Conservation (phyloP, 2,113 vertebrate species). For the Bufo gargarizans region DNA sequence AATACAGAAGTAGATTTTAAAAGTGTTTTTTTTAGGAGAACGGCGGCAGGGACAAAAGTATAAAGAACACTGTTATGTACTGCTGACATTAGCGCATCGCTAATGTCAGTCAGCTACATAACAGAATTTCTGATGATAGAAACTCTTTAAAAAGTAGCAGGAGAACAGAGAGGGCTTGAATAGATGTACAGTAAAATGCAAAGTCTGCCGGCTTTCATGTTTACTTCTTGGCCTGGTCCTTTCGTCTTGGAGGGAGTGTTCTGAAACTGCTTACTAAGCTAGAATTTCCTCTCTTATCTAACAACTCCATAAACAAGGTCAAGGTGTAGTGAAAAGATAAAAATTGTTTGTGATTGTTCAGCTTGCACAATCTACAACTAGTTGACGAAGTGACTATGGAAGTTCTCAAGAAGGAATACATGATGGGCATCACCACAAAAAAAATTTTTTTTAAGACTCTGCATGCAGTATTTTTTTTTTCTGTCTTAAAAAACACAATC, state of each 20-base stretch:
- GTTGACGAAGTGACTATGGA: neutral
- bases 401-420: neutral
- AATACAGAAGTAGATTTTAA: too few relatives aligned
- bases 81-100: too few relatives aligned
- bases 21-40: too few relatives aligned
- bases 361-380: neutral
- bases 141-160: neutral
- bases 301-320: neutral
- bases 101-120: too few relatives aligned
- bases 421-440: too few relatives aligned
- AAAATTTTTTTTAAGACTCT: too few relatives aligned
- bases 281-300: constrained; percentile 4
- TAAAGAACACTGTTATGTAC: too few relatives aligned
- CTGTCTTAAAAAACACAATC: too few relatives aligned
- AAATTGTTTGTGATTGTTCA: neutral
- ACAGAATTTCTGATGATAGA: too few relatives aligned
- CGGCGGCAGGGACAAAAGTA: too few relatives aligned
- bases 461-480: too few relatives aligned
- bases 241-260: constrained; percentile 15
- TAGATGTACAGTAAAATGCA: neutral
- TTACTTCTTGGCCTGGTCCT: neutral
- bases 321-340: neutral
- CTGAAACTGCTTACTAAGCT: constrained; percentile 7
- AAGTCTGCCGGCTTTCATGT: constrained; percentile 9
- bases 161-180: neutral